Evolutionary conservation across 2,797 vertebrate genomes (phyloP).

Genomic region (Lepilemur ruficaudatus): DNA sequence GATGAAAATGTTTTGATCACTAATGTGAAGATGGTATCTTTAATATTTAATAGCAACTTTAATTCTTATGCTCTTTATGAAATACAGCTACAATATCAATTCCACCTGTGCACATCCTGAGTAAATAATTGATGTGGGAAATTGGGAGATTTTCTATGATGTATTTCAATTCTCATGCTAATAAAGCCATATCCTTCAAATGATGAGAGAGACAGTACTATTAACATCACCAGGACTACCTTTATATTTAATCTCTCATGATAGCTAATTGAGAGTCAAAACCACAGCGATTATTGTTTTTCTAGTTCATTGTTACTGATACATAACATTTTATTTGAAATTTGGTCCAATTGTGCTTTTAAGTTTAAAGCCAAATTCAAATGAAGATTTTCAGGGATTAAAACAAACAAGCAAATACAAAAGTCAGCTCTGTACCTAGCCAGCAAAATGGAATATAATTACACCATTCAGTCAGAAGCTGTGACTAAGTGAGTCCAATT

Average conservation of each 20-base stretch:
- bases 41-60: slow-evolving; percentile 71
- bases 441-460: slow-evolving; percentile 56
- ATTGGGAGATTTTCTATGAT: slow-evolving; percentile 37
- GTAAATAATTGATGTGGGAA: slow-evolving; percentile 65
- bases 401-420: slow-evolving; percentile 51
- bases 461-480: slow-evolving; percentile 42
- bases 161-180: slow-evolving; percentile 42
- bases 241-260: background rate
- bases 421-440: slow-evolving; percentile 19
- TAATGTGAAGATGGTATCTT: slow-evolving; percentile 36
- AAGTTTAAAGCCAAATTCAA: slow-evolving; percentile 38
- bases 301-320: background rate
- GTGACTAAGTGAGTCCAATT: slow-evolving; percentile 21
- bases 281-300: background rate
- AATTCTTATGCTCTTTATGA: slow-evolving; percentile 56
- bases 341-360: background rate
- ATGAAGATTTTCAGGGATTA: background rate
- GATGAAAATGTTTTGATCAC: slow-evolving; percentile 62
- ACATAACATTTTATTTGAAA: slow-evolving; percentile 41
- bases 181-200: background rate
- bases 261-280: background rate
- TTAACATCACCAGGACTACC: background rate
- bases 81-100: slow-evolving; percentile 54
- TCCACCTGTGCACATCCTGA: slow-evolving; percentile 45
- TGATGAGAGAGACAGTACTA: background rate